Percentiles rank a stretch among this genome's conserved stretches.
phyloP scores from a whole-genome alignment of 2,797 vertebrate species.

The Hydrophis major region DNA sequence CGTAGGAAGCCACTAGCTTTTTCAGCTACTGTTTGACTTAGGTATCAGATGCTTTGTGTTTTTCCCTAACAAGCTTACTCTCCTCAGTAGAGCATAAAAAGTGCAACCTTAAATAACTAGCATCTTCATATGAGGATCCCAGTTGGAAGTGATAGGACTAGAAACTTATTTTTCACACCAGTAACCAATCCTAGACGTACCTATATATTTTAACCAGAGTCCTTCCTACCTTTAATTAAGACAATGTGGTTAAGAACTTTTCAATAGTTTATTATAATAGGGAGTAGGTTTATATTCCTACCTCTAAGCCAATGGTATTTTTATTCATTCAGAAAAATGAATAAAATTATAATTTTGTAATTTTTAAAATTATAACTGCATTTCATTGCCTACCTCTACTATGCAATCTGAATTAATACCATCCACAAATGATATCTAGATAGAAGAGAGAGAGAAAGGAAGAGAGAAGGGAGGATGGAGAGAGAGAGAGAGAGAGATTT shows the following conservation, averaged over 20 bases:
- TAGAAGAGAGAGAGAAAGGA: background rate
- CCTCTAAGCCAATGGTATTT: background rate
- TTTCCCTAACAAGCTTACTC: background rate
- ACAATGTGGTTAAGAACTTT: background rate
- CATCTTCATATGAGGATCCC: background rate
- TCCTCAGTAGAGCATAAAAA: background rate
- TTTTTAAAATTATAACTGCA: background rate
- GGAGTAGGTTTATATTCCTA: background rate
- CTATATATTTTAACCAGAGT: background rate
- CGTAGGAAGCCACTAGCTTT: background rate
- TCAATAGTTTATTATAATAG: background rate
- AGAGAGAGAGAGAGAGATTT: background rate
- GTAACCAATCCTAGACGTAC: background rate
- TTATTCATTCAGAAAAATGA: background rate
- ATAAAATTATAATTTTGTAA: background rate
- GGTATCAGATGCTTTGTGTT: background rate
- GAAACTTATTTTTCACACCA: background rate
- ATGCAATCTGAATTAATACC: background rate
- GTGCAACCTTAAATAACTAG: background rate
- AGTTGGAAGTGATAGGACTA: background rate
- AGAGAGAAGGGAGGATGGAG: background rate
- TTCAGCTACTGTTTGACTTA: background rate
- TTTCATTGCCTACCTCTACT: background rate
- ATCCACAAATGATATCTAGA: background rate
- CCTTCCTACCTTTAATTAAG: background rate